A percentile compares a stretch with the other conserved stretches of the same genome.
These are phyloP conservation scores for Spongilla lacustris DNA, from an alignment of 37 sponge, comb jelly and placozoan genomes.

Conservation along the genomic window DNA sequence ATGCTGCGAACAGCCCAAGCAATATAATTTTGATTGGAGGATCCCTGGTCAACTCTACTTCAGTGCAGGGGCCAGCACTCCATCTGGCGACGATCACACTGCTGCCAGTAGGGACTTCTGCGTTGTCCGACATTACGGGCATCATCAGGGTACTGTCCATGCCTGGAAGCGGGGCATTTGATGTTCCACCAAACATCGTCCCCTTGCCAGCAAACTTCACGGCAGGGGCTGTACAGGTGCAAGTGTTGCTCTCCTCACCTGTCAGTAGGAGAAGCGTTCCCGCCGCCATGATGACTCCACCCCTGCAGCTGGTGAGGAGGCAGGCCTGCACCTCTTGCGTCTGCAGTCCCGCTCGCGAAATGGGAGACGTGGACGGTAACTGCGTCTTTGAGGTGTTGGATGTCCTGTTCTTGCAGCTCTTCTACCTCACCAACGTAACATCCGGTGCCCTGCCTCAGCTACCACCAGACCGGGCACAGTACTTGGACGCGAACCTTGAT, in stretches of 20 bases:
- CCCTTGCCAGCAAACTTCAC: conserved; percentile 24
- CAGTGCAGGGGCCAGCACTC: conserved; percentile 18
- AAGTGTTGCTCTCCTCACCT: conserved; percentile 6
- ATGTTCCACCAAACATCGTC: conserved; percentile 20
- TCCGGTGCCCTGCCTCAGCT: background rate
- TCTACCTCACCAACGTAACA: conserved; percentile 24
- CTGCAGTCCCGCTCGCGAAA: conserved; percentile 20
- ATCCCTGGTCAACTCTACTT: conserved; percentile 10
- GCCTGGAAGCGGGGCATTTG: background rate
- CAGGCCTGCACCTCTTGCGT: conserved; percentile 12
- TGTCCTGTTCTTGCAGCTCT: conserved; percentile 49
- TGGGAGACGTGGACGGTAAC: conserved; percentile 81
- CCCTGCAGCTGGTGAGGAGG: background rate
- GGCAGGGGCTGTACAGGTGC: conserved; percentile 54
- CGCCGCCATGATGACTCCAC: background rate
- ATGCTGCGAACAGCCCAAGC: conserved; percentile 10
- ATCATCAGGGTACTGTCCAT: conserved; percentile 22
- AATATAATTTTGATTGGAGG: conserved; percentile 56
- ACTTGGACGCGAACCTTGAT: conserved; percentile 57
- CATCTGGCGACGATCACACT: conserved; percentile 49
- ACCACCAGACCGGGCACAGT: conserved; percentile 10
- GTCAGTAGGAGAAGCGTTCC: background rate
- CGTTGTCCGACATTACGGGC: conserved; percentile 28
- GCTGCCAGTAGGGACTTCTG: conserved; percentile 25
- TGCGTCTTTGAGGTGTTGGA: conserved; percentile 70